These are phyloP conservation scores for Isotomurus palustris DNA, from an alignment of 2,888 invertebrate species.

Conservation along the genomic window DNA sequence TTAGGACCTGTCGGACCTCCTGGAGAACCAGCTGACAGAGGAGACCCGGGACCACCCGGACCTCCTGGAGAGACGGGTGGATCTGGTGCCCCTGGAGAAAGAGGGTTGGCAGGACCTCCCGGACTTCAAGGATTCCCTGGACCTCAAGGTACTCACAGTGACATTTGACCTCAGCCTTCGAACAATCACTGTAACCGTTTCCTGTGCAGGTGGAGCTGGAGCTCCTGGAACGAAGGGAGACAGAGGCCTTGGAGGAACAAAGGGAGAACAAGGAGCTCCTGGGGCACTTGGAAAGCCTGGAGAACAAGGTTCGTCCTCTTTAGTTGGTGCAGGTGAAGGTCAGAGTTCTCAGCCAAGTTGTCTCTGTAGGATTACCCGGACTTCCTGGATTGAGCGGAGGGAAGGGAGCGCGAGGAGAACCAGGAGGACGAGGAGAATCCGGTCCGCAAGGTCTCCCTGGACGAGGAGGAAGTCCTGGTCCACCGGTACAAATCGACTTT, in stretches of 20 bases:
- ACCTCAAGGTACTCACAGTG: conserved; percentile 55
- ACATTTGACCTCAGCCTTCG: too few relatives aligned
- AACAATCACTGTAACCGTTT: neutral
- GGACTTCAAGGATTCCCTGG: conserved; percentile 61
- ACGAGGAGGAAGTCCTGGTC: conserved; percentile 69
- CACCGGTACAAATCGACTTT: conserved; percentile 55
- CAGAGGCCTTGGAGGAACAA: conserved; percentile 64
- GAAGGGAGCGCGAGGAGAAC: conserved; percentile 71
- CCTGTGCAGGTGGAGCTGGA: conserved; percentile 54
- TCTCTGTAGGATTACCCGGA: conserved; percentile 57
- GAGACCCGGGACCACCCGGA: conserved; percentile 70
- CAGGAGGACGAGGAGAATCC: conserved; percentile 68
- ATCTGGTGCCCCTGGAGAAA: conserved; percentile 67
- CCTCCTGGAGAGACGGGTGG: conserved; percentile 62
- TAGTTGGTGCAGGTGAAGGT: too few relatives aligned
- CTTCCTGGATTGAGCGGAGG: conserved; percentile 61
- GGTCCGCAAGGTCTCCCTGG: conserved; percentile 74
- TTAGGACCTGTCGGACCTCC: conserved; percentile 70
- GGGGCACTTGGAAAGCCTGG: conserved; percentile 61
- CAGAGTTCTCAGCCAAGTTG: too few relatives aligned
- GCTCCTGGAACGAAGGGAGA: conserved; percentile 69
- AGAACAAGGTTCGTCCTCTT: conserved; percentile 50
- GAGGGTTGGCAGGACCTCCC: conserved; percentile 66
- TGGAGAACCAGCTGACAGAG: conserved; percentile 75
- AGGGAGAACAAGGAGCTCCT: conserved; percentile 68